Conservation (phyloP, 1,140 invertebrate genomes). For the Drosophila varians region DNA sequence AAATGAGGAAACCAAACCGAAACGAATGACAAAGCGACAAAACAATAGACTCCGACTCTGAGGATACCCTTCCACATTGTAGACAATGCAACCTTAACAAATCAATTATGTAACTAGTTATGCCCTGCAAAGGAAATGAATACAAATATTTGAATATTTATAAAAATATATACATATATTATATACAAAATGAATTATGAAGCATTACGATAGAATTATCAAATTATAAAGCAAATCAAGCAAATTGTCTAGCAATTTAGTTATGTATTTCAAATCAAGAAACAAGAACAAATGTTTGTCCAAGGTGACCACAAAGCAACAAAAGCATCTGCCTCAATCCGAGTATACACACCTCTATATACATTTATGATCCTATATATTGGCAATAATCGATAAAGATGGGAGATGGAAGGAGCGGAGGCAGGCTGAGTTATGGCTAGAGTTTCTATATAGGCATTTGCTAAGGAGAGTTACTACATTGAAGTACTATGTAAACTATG, state of each 20-base stretch:
- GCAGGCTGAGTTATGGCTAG: conserved; percentile 17
- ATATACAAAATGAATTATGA: conserved; percentile 9
- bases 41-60: conserved; percentile 40
- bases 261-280: conserved; percentile 60
- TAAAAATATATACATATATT: conserved; percentile 22
- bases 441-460: conserved; percentile 37
- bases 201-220: conserved; percentile 61
- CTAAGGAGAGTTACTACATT: conserved; percentile 38
- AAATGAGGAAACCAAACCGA: conserved; percentile 8
- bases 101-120: conserved; percentile 58
- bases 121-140: conserved; percentile 48
- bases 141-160: conserved; percentile 46
- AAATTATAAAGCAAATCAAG: conserved; percentile 46
- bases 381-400: conserved; percentile 40
- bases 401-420: background rate
- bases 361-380: conserved; percentile 41
- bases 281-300: conserved; percentile 38
- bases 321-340: conserved; percentile 54
- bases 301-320: conserved; percentile 40
- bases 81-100: conserved; percentile 47
- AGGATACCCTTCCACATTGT: conserved; percentile 42
- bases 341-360: conserved; percentile 39
- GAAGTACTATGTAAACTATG: conserved; percentile 65
- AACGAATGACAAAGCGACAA: conserved; percentile 26
- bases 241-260: conserved; percentile 68